Conservation (phyloP, 2,797 vertebrate species). For the Spinus olivaceus region DNA sequence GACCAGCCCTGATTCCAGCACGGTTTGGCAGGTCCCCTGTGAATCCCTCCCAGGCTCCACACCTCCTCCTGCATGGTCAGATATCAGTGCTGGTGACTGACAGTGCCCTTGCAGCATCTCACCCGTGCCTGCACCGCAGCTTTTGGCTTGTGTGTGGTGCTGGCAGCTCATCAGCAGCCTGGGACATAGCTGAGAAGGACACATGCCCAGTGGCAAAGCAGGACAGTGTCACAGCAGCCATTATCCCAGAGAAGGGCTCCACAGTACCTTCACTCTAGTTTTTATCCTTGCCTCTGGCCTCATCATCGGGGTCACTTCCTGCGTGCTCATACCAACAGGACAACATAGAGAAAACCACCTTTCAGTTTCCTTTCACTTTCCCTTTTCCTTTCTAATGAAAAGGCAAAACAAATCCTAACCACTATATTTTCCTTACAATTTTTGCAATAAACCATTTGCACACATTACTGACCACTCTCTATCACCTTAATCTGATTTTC, state of each 20-base stretch:
- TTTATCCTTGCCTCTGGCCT: background rate
- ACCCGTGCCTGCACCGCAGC: rapidly evolving
- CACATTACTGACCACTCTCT: background rate
- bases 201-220: rapidly evolving
- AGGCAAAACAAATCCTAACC: background rate
- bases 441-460: background rate
- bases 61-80: background rate
- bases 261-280: background rate
- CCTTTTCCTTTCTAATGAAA: background rate
- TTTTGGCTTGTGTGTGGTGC: background rate
- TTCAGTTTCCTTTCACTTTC: background rate
- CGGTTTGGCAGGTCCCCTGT: background rate
- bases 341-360: background rate
- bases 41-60: background rate
- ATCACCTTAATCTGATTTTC: background rate
- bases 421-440: background rate
- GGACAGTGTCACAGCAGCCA: no score
- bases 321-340: background rate
- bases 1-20: rapidly evolving
- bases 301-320: background rate
- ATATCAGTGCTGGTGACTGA: background rate
- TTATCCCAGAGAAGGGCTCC: background rate
- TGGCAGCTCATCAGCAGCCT: background rate
- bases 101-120: rapidly evolving
- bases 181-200: background rate